A percentile compares a stretch with the other conserved stretches of the same genome.
Conservation (phyloP, 1,140 invertebrate species). For the Augochlora pura region DNA sequence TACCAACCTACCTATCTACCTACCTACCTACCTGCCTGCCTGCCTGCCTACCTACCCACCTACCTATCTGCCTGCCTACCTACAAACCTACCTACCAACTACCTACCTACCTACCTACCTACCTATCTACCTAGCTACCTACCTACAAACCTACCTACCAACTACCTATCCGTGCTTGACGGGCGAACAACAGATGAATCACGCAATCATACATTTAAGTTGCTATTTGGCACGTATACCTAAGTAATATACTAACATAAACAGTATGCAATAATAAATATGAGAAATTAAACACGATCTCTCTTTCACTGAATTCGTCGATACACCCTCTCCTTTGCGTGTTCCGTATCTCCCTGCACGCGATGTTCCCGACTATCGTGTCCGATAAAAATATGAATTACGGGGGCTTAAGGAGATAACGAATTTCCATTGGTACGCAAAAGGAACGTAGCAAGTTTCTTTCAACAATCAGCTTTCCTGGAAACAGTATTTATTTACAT, state of each 20-base stretch:
- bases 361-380: background rate
- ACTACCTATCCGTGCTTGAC: conserved; percentile 73
- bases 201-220: conserved; percentile 81
- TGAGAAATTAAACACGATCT: conserved; percentile 71
- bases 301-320: conserved; percentile 18
- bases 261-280: conserved; percentile 81
- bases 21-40: conserved; percentile 63
- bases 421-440: background rate
- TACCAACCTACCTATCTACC: conserved; percentile 69
- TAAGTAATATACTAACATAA: conserved; percentile 81
- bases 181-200: conserved; percentile 78
- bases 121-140: conserved; percentile 60
- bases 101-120: conserved; percentile 66
- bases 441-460: background rate
- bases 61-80: conserved; percentile 73
- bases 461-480: background rate
- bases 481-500: conserved; percentile 44
- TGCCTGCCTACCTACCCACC: conserved; percentile 59
- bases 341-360: background rate
- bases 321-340: background rate
- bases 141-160: no score
- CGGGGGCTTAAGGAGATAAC: background rate
- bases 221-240: conserved; percentile 81
- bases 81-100: conserved; percentile 64
- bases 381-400: background rate